Percentiles rank a stretch among this genome's conserved stretches.
Evolutionary conservation across 2,797 vertebrate species (phyloP).

Genomic region (Fistularia tabacaria): DNA sequence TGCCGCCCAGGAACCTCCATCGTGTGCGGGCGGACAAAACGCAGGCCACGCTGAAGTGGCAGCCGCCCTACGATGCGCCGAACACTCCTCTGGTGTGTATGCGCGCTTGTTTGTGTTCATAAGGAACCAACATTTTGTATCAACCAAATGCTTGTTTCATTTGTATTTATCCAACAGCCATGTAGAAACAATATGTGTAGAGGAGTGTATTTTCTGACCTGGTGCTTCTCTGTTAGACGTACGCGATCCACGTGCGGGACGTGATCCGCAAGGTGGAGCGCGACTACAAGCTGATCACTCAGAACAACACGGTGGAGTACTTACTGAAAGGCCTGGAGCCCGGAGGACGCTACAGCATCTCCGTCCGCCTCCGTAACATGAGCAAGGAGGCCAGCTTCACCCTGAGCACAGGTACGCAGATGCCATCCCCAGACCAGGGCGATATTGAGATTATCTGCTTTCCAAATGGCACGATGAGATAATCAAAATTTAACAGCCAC

Average conservation of each 20-base stretch:
- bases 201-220: background rate
- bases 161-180: background rate
- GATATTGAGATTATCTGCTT: no score
- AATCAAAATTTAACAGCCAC: no score
- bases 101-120: background rate
- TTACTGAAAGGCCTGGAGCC: conserved; percentile 84
- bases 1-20: conserved; percentile 94
- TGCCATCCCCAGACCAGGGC: no score
- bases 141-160: no score
- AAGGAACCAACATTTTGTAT: background rate
- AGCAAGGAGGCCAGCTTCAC: conserved; percentile 91
- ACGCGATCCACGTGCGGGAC: conserved; percentile 86
- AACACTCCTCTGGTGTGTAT: conserved; percentile 81
- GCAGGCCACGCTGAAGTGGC: conserved; percentile 88
- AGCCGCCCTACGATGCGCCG: conserved; percentile 88
- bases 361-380: conserved; percentile 93
- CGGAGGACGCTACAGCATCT: conserved; percentile 88
- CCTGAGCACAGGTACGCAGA: conserved; percentile 83
- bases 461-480: no score
- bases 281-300: conserved; percentile 86
- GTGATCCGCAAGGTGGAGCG: conserved; percentile 83
- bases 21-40: conserved; percentile 80
- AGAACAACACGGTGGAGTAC: conserved; percentile 93
- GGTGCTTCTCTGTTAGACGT: conserved; percentile 70
- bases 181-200: background rate